These are phyloP conservation scores for Euglossa dilemma DNA, from an alignment of 1,140 invertebrate species.

Conservation along the genomic window DNA sequence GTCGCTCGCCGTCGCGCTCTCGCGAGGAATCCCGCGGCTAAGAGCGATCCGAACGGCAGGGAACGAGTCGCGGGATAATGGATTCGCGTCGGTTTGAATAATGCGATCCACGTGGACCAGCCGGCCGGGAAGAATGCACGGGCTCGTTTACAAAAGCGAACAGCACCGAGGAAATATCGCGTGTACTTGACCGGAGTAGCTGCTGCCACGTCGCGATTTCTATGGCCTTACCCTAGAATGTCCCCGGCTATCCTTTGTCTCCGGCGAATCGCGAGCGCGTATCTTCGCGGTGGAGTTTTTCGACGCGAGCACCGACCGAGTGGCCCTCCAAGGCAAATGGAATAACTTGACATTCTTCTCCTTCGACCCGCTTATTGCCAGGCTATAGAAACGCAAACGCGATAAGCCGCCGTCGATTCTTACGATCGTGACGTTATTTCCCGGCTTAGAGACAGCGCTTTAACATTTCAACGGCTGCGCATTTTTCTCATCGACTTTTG, in stretches of 20 bases:
- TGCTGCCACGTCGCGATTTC: background rate
- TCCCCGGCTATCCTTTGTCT: background rate
- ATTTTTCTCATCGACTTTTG: too few relatives aligned
- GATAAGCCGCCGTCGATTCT: too few relatives aligned
- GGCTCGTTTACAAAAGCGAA: background rate
- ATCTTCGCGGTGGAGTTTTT: background rate
- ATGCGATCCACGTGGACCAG: background rate
- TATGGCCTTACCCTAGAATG: background rate
- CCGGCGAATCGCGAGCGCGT: background rate
- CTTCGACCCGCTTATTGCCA: too few relatives aligned
- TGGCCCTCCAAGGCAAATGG: background rate
- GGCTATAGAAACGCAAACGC: too few relatives aligned
- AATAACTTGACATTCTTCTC: background rate
- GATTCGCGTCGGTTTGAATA: constrained; percentile 16
- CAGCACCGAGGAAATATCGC: background rate
- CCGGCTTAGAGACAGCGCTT: too few relatives aligned
- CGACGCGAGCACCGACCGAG: background rate
- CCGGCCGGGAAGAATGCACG: background rate
- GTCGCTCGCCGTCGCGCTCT: background rate
- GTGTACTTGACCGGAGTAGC: background rate
- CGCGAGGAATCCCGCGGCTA: background rate
- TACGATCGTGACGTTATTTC: too few relatives aligned
- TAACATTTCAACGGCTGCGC: too few relatives aligned
- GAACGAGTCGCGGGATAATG: constrained; percentile 7
- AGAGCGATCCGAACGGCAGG: background rate